Conservation (phyloP, 2,113 vertebrate species). For the Anarrhichthys ocellatus region DNA sequence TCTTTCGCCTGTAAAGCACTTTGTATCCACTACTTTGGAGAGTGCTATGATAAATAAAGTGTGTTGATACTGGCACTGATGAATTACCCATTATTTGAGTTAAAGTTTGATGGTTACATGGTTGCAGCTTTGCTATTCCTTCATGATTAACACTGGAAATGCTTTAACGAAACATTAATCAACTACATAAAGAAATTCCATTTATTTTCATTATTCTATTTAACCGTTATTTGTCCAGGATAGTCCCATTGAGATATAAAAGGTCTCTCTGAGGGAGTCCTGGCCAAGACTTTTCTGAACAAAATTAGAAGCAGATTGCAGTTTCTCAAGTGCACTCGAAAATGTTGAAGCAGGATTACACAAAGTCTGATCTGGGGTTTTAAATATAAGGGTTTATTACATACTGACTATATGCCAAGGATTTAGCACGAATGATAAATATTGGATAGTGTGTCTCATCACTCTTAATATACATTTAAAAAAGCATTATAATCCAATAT, state of each 20-base stretch:
- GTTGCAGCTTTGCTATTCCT: neutral
- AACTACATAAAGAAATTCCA: too few species aligned
- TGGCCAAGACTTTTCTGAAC: neutral
- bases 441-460: neutral
- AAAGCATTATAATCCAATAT: neutral
- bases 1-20: neutral
- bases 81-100: neutral
- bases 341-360: neutral
- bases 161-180: neutral
- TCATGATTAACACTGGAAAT: neutral
- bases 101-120: conserved; percentile 1
- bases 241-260: neutral
- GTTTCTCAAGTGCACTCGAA: neutral
- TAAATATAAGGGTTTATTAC: neutral
- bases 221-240: neutral
- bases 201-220: neutral
- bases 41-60: neutral
- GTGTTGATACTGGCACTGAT: neutral
- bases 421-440: neutral
- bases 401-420: neutral
- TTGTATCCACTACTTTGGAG: neutral
- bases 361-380: neutral
- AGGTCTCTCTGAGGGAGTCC: neutral
- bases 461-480: neutral
- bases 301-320: neutral